phyloP scores from a whole-genome alignment of 2,113 vertebrate genomes.

The Rhinichthys klamathensis region DNA sequence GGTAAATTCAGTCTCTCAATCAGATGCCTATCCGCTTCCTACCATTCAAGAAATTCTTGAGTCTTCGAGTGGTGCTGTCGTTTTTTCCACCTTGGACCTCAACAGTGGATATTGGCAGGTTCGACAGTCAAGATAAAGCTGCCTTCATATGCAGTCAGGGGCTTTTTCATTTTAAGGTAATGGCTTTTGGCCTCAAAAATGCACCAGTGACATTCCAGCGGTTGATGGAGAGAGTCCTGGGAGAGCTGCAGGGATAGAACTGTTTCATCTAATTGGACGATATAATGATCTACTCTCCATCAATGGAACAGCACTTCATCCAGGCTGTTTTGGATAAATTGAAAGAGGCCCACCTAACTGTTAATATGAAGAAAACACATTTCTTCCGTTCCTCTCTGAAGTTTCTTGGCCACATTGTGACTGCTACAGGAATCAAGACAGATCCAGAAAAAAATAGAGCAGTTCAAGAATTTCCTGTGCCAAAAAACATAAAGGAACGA shows the following conservation, averaged over 20 bases:
- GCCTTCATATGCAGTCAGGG: background rate
- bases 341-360: background rate
- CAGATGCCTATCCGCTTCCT: too few species aligned
- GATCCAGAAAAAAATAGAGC: too few species aligned
- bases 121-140: background rate
- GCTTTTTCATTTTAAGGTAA: background rate
- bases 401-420: background rate
- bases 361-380: background rate
- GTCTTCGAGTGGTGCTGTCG: too few species aligned
- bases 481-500: too few species aligned
- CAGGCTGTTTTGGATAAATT: background rate
- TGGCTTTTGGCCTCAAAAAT: background rate
- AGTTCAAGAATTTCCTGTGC: too few species aligned
- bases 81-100: background rate
- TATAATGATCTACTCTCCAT: background rate
- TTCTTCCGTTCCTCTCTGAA: background rate
- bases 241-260: background rate
- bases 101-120: conserved; percentile 14
- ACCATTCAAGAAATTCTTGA: too few species aligned
- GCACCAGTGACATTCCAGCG: background rate
- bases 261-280: background rate
- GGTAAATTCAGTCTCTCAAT: too few species aligned
- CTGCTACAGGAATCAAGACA: too few species aligned
- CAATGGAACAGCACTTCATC: background rate
- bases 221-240: background rate